A percentile compares a stretch with the other conserved stretches of the same genome.
Conservation (phyloP, 2,888 invertebrate genomes). For the Mystacides longicornis region DNA sequence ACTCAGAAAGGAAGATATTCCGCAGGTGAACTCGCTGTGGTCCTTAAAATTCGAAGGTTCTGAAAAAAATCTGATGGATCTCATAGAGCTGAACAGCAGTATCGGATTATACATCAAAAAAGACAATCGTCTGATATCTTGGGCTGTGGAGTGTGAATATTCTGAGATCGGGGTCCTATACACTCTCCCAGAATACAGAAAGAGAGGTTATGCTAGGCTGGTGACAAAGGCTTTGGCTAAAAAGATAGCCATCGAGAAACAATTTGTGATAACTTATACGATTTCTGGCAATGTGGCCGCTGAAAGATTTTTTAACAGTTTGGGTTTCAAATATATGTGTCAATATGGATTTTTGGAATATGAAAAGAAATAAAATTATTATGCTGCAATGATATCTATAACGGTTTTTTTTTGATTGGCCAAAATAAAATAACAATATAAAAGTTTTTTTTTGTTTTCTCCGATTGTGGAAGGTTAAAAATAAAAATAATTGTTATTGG, state of each 20-base stretch:
- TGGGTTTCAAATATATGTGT: slow-evolving; percentile 25
- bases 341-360: background rate
- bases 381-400: no score
- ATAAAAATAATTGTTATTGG: no score
- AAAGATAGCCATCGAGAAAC: slow-evolving; percentile 30
- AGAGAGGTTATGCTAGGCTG: slow-evolving; percentile 35
- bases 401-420: no score
- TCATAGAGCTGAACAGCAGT: slow-evolving; percentile 33
- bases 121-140: slow-evolving; percentile 33
- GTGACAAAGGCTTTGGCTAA: slow-evolving; percentile 32
- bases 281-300: slow-evolving; percentile 31
- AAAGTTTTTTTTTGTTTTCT: no score
- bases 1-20: slow-evolving; percentile 29
- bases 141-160: slow-evolving; percentile 33
- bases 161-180: slow-evolving; percentile 34
- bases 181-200: slow-evolving; percentile 32
- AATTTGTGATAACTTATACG: slow-evolving; percentile 29
- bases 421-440: no score
- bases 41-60: slow-evolving; percentile 26
- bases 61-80: slow-evolving; percentile 28
- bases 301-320: slow-evolving; percentile 32
- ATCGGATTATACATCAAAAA: slow-evolving; percentile 34
- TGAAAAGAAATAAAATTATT: background rate
- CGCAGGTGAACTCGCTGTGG: slow-evolving; percentile 25
- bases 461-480: no score